Evolutionary conservation across 2,888 invertebrate genomes (phyloP).

Genomic region (Oligia latruncula): DNA sequence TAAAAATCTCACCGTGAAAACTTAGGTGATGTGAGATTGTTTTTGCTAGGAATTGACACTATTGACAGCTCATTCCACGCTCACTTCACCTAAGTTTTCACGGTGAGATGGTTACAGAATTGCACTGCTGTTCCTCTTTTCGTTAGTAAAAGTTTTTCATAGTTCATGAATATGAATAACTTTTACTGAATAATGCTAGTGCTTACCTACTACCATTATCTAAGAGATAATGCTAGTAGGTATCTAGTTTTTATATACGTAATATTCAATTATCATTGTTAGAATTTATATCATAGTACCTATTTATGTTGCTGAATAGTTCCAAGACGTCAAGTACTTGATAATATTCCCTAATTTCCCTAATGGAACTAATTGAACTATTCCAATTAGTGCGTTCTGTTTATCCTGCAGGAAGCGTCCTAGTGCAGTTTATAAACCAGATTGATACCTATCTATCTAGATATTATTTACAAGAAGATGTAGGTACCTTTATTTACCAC

Average conservation of each 20-base stretch:
- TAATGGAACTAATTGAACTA: slow-evolving; percentile 3
- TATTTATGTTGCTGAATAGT: background rate
- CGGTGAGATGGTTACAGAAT: too few relatives aligned
- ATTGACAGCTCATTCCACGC: too few relatives aligned
- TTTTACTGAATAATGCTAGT: too few relatives aligned
- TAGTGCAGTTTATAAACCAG: slow-evolving; percentile 6
- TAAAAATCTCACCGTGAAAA: too few relatives aligned
- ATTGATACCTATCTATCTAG: background rate
- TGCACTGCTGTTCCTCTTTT: background rate
- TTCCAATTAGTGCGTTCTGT: slow-evolving; percentile 12
- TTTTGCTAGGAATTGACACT: too few relatives aligned
- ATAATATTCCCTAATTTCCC: slow-evolving; percentile 5
- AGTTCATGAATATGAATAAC: background rate
- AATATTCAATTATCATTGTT: background rate
- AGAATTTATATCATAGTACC: background rate
- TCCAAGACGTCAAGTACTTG: background rate
- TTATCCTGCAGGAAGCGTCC: background rate
- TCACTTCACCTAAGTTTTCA: too few relatives aligned
- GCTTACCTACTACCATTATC: background rate
- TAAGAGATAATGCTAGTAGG: background rate
- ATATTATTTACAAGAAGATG: background rate
- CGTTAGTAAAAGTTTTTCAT: background rate
- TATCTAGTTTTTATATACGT: background rate
- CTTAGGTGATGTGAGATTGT: too few relatives aligned
- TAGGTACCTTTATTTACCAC: background rate